Conservation (phyloP, 2,888 invertebrate species). For the Oscheius myriophilus region DNA sequence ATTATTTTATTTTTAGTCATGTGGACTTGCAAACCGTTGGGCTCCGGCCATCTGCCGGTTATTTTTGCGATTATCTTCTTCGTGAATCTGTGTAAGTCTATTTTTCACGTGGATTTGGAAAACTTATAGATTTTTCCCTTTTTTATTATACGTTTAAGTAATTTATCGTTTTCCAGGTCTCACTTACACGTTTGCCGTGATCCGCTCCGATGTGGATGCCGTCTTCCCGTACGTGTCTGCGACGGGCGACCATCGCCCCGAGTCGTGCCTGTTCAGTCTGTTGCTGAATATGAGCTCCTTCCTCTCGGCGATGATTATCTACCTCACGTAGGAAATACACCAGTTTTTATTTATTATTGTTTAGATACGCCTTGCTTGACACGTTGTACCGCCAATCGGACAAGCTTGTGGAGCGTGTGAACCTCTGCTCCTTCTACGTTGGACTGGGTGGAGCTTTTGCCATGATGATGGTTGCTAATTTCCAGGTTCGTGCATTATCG, state of each 20-base stretch:
- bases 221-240: constrained; percentile 69
- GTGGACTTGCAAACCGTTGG: constrained; percentile 39
- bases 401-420: constrained; percentile 41
- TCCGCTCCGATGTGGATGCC: constrained; percentile 65
- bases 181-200: constrained; percentile 64
- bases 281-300: constrained; percentile 56
- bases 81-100: constrained; percentile 57
- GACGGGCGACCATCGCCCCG: constrained; percentile 62
- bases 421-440: constrained; percentile 41
- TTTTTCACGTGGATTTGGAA: no score
- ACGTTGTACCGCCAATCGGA: constrained; percentile 55
- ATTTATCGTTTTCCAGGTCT: constrained; percentile 38
- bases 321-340: constrained; percentile 48
- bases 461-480: constrained; percentile 69
- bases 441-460: constrained; percentile 58
- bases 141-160: no score
- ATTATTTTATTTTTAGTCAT: constrained; percentile 21
- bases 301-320: constrained; percentile 55
- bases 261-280: constrained; percentile 64
- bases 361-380: constrained; percentile 57
- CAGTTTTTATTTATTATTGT: background rate
- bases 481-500: constrained; percentile 54
- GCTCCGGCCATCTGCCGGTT: constrained; percentile 65
- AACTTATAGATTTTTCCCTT: no score
- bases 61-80: constrained; percentile 61